Evolutionary conservation across 1,140 invertebrate species (phyloP).

Genomic region (Lethrus apterus): DNA sequence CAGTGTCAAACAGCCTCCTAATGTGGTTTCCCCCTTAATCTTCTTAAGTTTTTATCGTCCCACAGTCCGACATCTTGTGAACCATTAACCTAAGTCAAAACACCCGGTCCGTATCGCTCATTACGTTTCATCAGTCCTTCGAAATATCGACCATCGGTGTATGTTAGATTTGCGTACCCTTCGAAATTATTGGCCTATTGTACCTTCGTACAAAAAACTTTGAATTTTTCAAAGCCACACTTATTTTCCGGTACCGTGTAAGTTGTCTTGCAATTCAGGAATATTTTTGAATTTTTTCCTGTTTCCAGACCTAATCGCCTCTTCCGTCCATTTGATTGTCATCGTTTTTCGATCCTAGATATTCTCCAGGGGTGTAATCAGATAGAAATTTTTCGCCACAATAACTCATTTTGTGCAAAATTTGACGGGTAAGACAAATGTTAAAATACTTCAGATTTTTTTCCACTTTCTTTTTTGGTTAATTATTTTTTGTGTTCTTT

Average conservation of each 20-base stretch:
- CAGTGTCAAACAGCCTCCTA: no score
- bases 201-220: slow-evolving; percentile 43
- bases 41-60: slow-evolving; percentile 39
- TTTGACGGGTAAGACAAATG: no score
- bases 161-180: slow-evolving; percentile 45
- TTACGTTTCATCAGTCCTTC: slow-evolving; percentile 43
- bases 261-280: slow-evolving; percentile 37
- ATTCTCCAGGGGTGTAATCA: no score
- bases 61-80: slow-evolving; percentile 46
- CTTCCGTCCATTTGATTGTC: slow-evolving; percentile 2
- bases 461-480: no score
- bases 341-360: no score
- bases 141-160: slow-evolving; percentile 39
- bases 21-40: no score
- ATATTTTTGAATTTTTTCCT: slow-evolving; percentile 32
- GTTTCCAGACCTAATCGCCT: slow-evolving; percentile 16
- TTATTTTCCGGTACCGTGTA: slow-evolving; percentile 45
- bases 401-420: no score
- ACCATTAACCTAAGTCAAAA: slow-evolving; percentile 39
- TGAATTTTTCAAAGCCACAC: slow-evolving; percentile 28
- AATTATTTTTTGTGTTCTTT: no score
- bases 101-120: slow-evolving; percentile 45
- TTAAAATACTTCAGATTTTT: no score
- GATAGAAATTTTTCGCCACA: no score
- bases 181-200: slow-evolving; percentile 45